Evolutionary conservation across 1,140 invertebrate species (phyloP), one percentile per base, ranked within the genome.

Genomic region (Episyrphus balteatus): DNA sequence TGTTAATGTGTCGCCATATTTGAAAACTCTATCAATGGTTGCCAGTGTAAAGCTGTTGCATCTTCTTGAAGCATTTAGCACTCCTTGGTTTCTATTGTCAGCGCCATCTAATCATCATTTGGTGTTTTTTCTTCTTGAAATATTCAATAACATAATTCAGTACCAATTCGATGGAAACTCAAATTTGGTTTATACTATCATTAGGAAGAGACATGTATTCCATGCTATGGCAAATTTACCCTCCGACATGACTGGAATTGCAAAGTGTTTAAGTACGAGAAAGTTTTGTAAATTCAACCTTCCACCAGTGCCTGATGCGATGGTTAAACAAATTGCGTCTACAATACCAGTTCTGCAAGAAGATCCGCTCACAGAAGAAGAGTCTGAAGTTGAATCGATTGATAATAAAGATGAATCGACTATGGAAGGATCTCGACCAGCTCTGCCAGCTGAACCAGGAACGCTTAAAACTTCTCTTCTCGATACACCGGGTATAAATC

Each of bases 111-210:
- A 98, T 73, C 93, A 99, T 73, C 94, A 99, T 73, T 76, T 99
- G 41, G 91, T 99, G 1, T 99, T 99, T 72, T 99, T 98, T 70
- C 73, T 99, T 18, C 75, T 99, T 30, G 97, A 99, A 77, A 95
- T 98, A 58, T 98, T 99, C 70, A 99, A 99, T 69, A 99, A 99
- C 66, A 97, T 99, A 54, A 98, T 99, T 57, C 96, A 99, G 74
- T 99, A 99, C 70, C 97, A 99, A 69, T 99, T 99, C 74, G 97
- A 99, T 75, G 96, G 95, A 1, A 99, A 99, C 69, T 92, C 92
- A 14, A 98, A 98, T 77, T 75, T 99, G 49, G 91, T 99, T 19
- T 99, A 99, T 71, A 98, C 94, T 6, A 98, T 99, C 51, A 99
- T 99, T 56, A 79, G 95, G 37, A 99, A 99, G 67, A 76, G 96